phyloP scores from a whole-genome alignment of 1,140 invertebrate species.

The Nomia melanderi region DNA sequence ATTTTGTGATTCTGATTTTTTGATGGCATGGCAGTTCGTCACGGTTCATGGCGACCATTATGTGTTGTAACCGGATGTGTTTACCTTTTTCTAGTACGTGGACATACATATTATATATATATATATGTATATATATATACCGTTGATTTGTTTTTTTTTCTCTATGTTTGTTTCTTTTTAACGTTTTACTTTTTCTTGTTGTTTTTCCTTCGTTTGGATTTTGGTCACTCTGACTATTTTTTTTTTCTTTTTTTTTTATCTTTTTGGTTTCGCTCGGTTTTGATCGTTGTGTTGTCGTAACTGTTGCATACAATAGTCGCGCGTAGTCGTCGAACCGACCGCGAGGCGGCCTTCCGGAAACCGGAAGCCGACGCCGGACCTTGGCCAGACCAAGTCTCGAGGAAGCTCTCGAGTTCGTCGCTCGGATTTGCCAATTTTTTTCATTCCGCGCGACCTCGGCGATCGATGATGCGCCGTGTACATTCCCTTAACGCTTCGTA shows the following conservation, averaged over 20 bases:
- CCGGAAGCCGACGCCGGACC: neutral
- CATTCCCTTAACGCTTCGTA: conserved; percentile 15
- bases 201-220: conserved; percentile 3
- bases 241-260: neutral
- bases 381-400: conserved; percentile 14
- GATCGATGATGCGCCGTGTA: neutral
- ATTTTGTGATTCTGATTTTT: conserved; percentile 62
- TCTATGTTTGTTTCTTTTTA: conserved; percentile 18
- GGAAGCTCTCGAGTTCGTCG: neutral
- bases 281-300: conserved; percentile 33
- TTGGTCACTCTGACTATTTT: conserved; percentile 37
- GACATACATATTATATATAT: no score
- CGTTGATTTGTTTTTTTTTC: no score
- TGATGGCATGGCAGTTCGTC: conserved; percentile 75
- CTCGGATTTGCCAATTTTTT: neutral
- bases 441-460: neutral
- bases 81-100: conserved; percentile 52
- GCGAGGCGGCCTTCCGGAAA: neutral
- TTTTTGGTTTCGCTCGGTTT: conserved; percentile 8
- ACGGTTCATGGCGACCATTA: conserved; percentile 53
- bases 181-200: conserved; percentile 21
- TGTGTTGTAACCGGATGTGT: conserved; percentile 59
- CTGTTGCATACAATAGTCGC: conserved; percentile 23
- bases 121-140: no score
- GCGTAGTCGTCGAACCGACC: conserved; percentile 16